phyloP scores from a whole-genome alignment of 2,797 vertebrate species.

The Lophura swinhoii region DNA sequence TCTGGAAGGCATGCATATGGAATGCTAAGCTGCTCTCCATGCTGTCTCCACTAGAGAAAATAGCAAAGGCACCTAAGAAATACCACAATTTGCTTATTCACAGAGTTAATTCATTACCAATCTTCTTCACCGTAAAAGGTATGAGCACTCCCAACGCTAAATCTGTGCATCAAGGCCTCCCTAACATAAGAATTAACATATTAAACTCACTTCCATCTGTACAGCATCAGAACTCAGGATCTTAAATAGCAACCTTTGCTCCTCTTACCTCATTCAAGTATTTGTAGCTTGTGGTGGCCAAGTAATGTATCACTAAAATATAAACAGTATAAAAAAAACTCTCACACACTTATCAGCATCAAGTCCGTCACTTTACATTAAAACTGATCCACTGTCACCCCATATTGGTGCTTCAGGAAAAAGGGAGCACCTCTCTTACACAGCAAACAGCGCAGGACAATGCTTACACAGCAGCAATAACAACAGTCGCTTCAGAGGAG shows the following conservation, averaged over 20 bases:
- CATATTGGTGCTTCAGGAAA: fast-evolving
- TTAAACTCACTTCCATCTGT: neutral
- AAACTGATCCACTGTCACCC: neutral
- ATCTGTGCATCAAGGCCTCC: neutral
- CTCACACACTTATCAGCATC: neutral
- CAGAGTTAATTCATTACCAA: neutral
- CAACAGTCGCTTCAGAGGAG: neutral
- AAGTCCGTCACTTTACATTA: neutral
- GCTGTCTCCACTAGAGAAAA: neutral
- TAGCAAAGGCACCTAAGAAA: neutral
- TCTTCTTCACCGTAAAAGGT: neutral
- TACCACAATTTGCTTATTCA: neutral
- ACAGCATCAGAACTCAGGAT: neutral
- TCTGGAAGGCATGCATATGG: fast-evolving
- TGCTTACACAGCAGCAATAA: neutral
- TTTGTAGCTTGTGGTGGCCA: neutral
- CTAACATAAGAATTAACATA: neutral
- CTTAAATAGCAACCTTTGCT: neutral
- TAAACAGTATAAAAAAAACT: neutral
- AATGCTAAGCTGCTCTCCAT: neutral
- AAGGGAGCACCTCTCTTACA: neutral
- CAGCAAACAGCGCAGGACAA: neutral
- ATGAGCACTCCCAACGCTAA: neutral
- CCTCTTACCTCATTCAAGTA: neutral
- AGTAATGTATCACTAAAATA: conserved; percentile 8